phyloP scores from a whole-genome alignment of 1,140 invertebrate genomes.

The Formica selysi region DNA sequence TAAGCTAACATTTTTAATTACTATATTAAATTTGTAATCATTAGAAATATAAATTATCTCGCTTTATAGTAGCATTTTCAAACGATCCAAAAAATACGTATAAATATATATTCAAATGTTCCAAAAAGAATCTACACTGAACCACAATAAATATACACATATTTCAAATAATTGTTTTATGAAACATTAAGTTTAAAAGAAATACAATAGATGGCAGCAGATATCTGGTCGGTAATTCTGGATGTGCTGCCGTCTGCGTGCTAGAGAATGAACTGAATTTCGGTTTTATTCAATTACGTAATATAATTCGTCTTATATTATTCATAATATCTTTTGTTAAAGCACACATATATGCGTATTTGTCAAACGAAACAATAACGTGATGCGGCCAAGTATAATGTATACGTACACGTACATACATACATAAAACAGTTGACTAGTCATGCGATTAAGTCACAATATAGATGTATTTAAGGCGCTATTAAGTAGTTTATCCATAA shows the following conservation, averaged over 20 bases:
- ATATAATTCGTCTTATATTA: conserved; percentile 50
- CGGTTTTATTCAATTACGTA: conserved; percentile 50
- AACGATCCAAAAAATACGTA: background rate
- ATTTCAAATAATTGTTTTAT: background rate
- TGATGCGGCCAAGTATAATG: too few species aligned
- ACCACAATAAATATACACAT: too few species aligned
- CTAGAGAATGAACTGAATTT: conserved; percentile 75
- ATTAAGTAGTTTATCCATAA: too few species aligned
- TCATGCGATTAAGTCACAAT: too few species aligned
- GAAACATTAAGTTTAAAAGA: conserved; percentile 58
- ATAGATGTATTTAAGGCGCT: too few species aligned
- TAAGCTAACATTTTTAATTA: background rate
- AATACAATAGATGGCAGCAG: conserved; percentile 81
- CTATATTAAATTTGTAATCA: background rate
- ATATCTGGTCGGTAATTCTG: conserved; percentile 82
- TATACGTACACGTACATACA: too few species aligned
- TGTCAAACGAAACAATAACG: background rate
- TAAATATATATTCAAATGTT: background rate
- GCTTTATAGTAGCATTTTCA: background rate
- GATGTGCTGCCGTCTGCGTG: conserved; percentile 82
- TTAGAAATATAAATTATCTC: background rate
- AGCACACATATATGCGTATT: background rate
- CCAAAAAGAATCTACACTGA: background rate
- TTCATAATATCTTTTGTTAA: conserved; percentile 38
- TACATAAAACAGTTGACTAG: too few species aligned